These are phyloP conservation scores for Drosophila mulleri DNA, from an alignment of 2,888 invertebrate genomes.

Conservation along the genomic window DNA sequence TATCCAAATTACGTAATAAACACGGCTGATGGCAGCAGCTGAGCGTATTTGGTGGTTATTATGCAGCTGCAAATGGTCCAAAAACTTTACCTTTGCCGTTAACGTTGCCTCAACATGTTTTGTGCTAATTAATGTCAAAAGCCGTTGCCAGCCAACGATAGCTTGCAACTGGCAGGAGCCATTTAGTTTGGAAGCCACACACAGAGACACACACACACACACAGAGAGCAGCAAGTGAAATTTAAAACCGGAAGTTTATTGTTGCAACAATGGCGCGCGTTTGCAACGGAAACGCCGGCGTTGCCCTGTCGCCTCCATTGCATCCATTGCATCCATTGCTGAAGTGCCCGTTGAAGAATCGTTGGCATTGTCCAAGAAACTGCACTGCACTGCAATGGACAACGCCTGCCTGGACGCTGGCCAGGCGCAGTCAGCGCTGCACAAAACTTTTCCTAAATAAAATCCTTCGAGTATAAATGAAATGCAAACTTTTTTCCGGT, in stretches of 20 bases:
- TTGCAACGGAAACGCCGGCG: slow-evolving; percentile 60
- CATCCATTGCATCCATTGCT: slow-evolving; percentile 7
- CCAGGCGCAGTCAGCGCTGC: slow-evolving; percentile 28
- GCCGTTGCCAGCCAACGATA: slow-evolving; percentile 53
- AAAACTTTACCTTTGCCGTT: slow-evolving; percentile 66
- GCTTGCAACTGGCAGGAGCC: slow-evolving; percentile 46
- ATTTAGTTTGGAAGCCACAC: slow-evolving; percentile 51
- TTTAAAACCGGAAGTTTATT: slow-evolving; percentile 77
- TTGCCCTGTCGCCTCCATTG: slow-evolving; percentile 24
- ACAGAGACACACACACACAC: slow-evolving; percentile 8
- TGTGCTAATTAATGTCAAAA: slow-evolving; percentile 77
- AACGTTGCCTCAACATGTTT: slow-evolving; percentile 61
- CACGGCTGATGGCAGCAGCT: slow-evolving; percentile 45
- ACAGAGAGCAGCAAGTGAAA: slow-evolving; percentile 56
- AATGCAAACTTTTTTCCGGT: slow-evolving; percentile 81
- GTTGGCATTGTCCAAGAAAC: slow-evolving; percentile 39
- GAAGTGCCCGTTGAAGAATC: slow-evolving; percentile 46
- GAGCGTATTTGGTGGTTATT: slow-evolving; percentile 51
- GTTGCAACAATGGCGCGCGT: slow-evolving; percentile 65
- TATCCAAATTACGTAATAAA: slow-evolving; percentile 68
- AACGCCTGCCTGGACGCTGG: slow-evolving; percentile 31
- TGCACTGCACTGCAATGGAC: slow-evolving; percentile 29
- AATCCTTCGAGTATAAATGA: slow-evolving; percentile 75
- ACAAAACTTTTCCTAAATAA: slow-evolving; percentile 64
- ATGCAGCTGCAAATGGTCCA: slow-evolving; percentile 71